These are phyloP conservation scores for Nothoprocta pentlandii DNA, from an alignment of 2,113 vertebrate species.

Conservation along the genomic window DNA sequence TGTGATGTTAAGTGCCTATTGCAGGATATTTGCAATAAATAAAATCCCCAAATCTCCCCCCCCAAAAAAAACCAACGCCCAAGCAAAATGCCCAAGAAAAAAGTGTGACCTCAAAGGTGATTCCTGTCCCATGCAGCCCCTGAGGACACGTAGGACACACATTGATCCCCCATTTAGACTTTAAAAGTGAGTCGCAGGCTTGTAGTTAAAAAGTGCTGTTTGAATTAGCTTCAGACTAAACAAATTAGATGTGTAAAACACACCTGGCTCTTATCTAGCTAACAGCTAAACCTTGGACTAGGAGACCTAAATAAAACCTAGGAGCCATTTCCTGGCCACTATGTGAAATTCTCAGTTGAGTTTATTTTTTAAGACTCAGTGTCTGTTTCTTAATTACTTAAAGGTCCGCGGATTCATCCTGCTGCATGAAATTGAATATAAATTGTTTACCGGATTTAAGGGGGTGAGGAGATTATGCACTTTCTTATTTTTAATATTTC, in stretches of 20 bases:
- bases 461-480: conserved; percentile 66
- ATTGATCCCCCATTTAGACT: not conserved
- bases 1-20: not conserved
- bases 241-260: conserved; percentile 84
- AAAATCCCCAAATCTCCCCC: too few species aligned
- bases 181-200: not conserved
- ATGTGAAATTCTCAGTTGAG: conserved; percentile 61
- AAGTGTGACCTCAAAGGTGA: not conserved
- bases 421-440: conserved; percentile 81
- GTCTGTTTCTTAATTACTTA: conserved; percentile 74
- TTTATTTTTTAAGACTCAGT: conserved; percentile 80
- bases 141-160: not conserved
- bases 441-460: conserved; percentile 83
- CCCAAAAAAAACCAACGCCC: too few species aligned
- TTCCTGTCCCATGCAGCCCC: conserved; percentile 1
- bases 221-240: conserved; percentile 86
- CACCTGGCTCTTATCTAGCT: conserved; percentile 90
- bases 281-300: conserved; percentile 70
- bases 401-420: conserved; percentile 65
- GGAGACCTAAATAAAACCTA: conserved; percentile 76
- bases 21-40: not conserved
- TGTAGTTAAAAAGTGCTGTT: conserved; percentile 56
- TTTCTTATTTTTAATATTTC: conserved; percentile 83
- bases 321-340: conserved; percentile 71
- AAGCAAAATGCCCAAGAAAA: not conserved